These are phyloP conservation scores for Temnothorax ravouxi DNA, from an alignment of 2,888 invertebrate genomes.

Conservation along the genomic window DNA sequence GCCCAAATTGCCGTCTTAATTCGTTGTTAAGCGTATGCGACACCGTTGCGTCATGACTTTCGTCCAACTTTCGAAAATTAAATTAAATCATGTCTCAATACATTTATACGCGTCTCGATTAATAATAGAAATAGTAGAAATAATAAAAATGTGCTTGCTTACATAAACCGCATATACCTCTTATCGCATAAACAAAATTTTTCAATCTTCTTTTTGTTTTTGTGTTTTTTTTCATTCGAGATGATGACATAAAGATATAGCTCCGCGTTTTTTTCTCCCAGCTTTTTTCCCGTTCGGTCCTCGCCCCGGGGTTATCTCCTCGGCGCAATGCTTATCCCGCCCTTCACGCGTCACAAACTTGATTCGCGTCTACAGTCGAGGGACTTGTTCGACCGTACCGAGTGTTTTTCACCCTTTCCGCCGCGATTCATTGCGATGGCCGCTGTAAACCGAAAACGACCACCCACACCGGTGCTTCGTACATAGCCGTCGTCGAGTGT, in stretches of 20 bases:
- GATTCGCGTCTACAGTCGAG: constrained; percentile 44
- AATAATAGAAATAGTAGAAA: neutral
- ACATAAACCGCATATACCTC: neutral
- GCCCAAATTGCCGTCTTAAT: neutral
- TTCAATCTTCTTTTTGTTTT: neutral
- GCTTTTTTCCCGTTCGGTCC: constrained; percentile 26
- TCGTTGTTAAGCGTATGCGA: neutral
- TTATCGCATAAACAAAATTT: neutral
- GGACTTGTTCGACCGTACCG: constrained; percentile 20
- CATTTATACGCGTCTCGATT: neutral
- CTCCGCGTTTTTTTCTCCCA: constrained; percentile 14
- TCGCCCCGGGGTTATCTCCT: constrained; percentile 34
- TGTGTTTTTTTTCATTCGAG: neutral
- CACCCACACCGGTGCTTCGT: constrained; percentile 18
- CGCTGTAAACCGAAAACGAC: constrained; percentile 70
- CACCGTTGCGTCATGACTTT: neutral
- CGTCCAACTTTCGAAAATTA: neutral
- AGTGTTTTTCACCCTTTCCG: constrained; percentile 58
- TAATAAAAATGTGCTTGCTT: too few relatives aligned
- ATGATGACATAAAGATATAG: constrained; percentile 16
- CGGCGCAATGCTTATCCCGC: constrained; percentile 42
- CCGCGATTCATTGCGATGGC: constrained; percentile 73
- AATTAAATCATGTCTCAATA: neutral
- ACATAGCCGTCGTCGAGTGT: neutral
- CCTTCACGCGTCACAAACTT: constrained; percentile 55